These are phyloP conservation scores for Drosophila malerkotliana DNA, from an alignment of 1,140 invertebrate species.

Conservation along the genomic window DNA sequence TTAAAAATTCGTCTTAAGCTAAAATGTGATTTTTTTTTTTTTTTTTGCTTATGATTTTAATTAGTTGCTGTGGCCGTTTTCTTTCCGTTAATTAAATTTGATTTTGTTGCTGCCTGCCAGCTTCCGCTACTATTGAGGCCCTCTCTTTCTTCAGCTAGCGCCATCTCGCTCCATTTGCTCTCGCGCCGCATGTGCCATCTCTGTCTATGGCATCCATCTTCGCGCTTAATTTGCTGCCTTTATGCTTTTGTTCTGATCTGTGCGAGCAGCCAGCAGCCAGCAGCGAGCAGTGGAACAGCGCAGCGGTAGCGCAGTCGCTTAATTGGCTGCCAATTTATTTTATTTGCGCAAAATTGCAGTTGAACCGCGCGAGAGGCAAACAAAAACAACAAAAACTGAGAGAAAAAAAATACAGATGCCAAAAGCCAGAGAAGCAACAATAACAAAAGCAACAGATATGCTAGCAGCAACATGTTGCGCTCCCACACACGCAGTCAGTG, in stretches of 20 bases:
- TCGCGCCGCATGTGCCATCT: constrained; percentile 9
- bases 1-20: constrained; percentile 2
- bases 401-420: constrained; percentile 23
- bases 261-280: constrained; percentile 30
- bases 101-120: constrained; percentile 41
- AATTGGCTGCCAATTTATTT: constrained; percentile 82
- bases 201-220: constrained; percentile 19
- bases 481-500: constrained; percentile 73
- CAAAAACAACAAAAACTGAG: constrained; percentile 1
- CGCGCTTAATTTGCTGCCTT: constrained; percentile 76
- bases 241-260: constrained; percentile 80
- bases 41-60: constrained; percentile 32
- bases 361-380: constrained; percentile 47
- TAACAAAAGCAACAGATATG: constrained; percentile 65
- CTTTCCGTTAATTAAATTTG: constrained; percentile 73
- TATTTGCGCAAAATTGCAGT: constrained; percentile 80
- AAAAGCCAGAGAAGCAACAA: constrained; percentile 35
- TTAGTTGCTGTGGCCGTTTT: constrained; percentile 32
- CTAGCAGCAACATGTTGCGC: constrained; percentile 72
- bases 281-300: background rate
- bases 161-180: constrained; percentile 3
- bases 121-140: constrained; percentile 52
- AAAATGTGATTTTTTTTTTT: constrained; percentile 25
- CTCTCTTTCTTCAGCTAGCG: constrained; percentile 1
- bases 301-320: constrained; percentile 56